Evolutionary conservation across 2,113 vertebrate genomes (phyloP).

Genomic region (Orientallactaga bullata): DNA sequence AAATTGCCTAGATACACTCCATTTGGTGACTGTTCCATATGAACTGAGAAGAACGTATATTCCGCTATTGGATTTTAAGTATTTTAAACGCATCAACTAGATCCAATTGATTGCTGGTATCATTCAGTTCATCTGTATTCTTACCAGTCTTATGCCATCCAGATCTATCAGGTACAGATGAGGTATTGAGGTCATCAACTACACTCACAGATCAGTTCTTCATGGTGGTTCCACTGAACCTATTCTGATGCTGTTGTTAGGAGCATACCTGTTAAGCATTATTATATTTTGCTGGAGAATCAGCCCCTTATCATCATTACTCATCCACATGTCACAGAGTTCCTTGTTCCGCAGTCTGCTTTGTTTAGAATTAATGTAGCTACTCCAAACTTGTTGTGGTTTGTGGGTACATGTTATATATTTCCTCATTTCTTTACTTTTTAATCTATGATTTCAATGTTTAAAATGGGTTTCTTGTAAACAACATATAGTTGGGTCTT

Average conservation of each 20-base stretch:
- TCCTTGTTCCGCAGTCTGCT: background rate
- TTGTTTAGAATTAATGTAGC: background rate
- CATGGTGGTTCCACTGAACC: background rate
- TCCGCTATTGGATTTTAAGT: background rate
- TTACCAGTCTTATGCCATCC: conserved; percentile 23
- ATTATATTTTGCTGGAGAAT: background rate
- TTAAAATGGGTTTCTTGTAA: conserved; percentile 41
- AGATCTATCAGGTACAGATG: conserved; percentile 23
- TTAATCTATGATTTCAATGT: background rate
- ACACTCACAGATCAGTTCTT: background rate
- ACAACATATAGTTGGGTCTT: background rate
- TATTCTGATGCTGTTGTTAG: conserved; percentile 4
- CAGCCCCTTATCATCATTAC: background rate
- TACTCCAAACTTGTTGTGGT: background rate
- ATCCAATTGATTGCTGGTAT: conserved; percentile 22
- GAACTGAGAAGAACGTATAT: background rate
- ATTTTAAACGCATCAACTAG: conserved; percentile 26
- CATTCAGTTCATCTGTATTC: background rate
- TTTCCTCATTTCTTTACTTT: background rate
- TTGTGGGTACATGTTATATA: background rate
- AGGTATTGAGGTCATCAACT: background rate
- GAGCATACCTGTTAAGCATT: background rate
- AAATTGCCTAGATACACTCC: background rate
- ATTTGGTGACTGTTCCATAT: background rate
- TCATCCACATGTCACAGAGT: background rate